Base-by-base conservation (phyloP, 2,888 invertebrate genomes). In the Fragum sueziense region DNA sequence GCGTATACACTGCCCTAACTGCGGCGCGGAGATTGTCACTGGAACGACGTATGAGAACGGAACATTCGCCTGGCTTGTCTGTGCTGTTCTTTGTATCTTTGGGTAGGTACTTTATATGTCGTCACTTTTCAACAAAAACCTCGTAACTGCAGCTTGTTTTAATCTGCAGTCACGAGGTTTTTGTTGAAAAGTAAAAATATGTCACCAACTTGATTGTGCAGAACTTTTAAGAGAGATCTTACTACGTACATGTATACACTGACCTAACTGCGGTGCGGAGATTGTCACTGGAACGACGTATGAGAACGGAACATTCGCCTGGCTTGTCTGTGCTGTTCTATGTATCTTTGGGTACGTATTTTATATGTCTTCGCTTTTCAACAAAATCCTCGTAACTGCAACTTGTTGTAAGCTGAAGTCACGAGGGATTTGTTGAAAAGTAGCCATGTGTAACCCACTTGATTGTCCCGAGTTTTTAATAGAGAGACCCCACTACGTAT, bases 301-400 rank as follows among this genome's bases (percentile, higher is more conserved):
- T 76, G 91, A 91, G 85, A 88, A 88, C 57, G 92, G 92, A 11
- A 90, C 90, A 9, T 88, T 92, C 73, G 87, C 91, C 17, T 92
- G 91, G 91, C 82, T 92, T 34, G 80, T 90, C 52, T 91, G 91
- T 74, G 82, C 87, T 34, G 86, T 90, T 29, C 85, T 92, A 47
- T 91, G 90, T 77, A 70, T 91, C 22, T 82, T 92, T 76, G 92
- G 91, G 92, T 92, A 86, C 76, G 91, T 86, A 22, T 22, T 11
- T 54, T n/a, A n/a, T n/a, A n/a, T n/a, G n/a, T n/a, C n/a, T n/a
- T n/a, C n/a, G n/a, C n/a, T n/a, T n/a, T n/a, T n/a, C n/a, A n/a
- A n/a, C n/a, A n/a, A n/a, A n/a, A n/a, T n/a, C n/a, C n/a, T n/a
- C n/a, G n/a, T n/a, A n/a, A n/a, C n/a, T n/a, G n/a, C n/a, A n/a